A percentile compares a stretch with the other conserved stretches of the same genome.
phyloP scores from a whole-genome alignment of 2,888 invertebrate genomes.

The Athetis lepigone region DNA sequence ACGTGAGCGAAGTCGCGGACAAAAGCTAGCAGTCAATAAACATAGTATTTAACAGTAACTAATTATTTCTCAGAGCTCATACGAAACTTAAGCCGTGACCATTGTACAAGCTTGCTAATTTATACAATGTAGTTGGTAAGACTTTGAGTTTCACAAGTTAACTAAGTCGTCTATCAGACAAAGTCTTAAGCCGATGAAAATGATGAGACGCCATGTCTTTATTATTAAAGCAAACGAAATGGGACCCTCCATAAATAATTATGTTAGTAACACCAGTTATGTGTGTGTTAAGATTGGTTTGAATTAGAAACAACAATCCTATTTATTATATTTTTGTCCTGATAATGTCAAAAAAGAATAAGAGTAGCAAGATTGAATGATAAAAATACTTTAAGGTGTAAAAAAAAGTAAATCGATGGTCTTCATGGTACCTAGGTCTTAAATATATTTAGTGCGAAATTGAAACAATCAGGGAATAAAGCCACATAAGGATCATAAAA shows the following conservation, averaged over 20 bases:
- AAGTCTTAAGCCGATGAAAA: constrained; percentile 52
- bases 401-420: too few species aligned
- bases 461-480: too few species aligned
- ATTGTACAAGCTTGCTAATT: constrained; percentile 22
- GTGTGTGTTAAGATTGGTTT: background rate
- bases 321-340: too few species aligned
- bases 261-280: constrained; percentile 2
- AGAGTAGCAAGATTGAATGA: too few species aligned
- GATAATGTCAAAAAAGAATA: too few species aligned
- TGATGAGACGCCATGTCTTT: constrained; percentile 29
- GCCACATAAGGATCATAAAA: too few species aligned
- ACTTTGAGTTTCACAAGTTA: constrained; percentile 42
- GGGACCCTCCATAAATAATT: constrained; percentile 45
- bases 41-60: too few species aligned
- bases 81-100: constrained; percentile 12
- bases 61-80: background rate
- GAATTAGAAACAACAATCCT: background rate
- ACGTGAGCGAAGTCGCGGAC: too few species aligned
- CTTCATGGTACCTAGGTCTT: too few species aligned
- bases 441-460: too few species aligned
- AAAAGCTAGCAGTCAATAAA: too few species aligned
- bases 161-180: constrained; percentile 48
- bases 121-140: constrained; percentile 25
- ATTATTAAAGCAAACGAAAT: constrained; percentile 51
- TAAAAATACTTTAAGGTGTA: too few species aligned